These are phyloP conservation scores for Drosophila neonasuta DNA, from an alignment of 2,888 invertebrate genomes.

Conservation along the genomic window DNA sequence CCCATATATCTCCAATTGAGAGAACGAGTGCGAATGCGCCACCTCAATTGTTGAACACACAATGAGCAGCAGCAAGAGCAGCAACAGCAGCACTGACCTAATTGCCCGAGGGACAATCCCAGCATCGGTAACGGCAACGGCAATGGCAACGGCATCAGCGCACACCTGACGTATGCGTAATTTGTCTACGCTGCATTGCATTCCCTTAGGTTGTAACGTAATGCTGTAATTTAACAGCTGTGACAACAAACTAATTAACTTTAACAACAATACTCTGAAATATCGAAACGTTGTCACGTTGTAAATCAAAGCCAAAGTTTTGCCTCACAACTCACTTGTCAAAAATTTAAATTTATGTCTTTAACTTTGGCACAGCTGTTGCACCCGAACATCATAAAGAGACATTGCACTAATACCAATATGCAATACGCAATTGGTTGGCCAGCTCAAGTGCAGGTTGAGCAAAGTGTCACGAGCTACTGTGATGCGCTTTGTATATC, in stretches of 20 bases:
- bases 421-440: neutral
- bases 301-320: slow-evolving; percentile 29
- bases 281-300: neutral
- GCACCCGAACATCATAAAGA: neutral
- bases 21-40: slow-evolving; percentile 4
- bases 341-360: slow-evolving; percentile 36
- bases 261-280: slow-evolving; percentile 31
- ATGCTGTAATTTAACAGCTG: slow-evolving; percentile 46
- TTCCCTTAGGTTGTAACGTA: slow-evolving; percentile 17
- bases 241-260: slow-evolving; percentile 51
- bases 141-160: slow-evolving; percentile 11
- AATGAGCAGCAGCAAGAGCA: slow-evolving; percentile 17
- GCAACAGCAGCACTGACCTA: slow-evolving; percentile 17
- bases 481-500: slow-evolving; percentile 26
- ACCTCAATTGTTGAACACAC: slow-evolving; percentile 18
- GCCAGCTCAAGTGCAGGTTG: slow-evolving; percentile 23
- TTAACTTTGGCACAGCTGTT: neutral
- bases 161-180: slow-evolving; percentile 56
- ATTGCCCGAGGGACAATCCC: slow-evolving; percentile 22
- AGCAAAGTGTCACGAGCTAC: slow-evolving; percentile 33
- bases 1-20: slow-evolving; percentile 26
- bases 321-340: slow-evolving; percentile 20
- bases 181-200: slow-evolving; percentile 36
- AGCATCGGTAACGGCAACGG: slow-evolving; percentile 12
- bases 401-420: neutral